Conservation (phyloP, 2,113 vertebrate genomes). For the Actinemys pallida region DNA sequence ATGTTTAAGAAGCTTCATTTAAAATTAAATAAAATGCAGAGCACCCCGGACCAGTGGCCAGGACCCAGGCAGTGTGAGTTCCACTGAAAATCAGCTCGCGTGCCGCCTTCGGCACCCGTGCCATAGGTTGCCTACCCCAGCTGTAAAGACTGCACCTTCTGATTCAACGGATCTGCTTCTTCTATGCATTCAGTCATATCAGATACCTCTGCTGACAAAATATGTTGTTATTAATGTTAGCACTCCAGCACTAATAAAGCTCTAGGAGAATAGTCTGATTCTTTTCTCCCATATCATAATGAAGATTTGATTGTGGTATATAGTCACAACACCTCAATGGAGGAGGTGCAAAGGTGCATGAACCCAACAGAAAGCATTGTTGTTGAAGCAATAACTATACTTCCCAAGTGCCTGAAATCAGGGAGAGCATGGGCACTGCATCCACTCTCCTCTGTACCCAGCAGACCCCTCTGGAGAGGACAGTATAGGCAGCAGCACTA, state of each 20-base stretch:
- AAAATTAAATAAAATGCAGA: no score
- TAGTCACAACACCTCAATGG: not conserved
- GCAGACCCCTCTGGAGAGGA: not conserved
- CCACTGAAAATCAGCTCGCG: no score
- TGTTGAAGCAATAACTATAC: not conserved
- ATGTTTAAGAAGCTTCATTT: no score
- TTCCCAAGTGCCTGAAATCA: not conserved
- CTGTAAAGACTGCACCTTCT: constrained; percentile 42
- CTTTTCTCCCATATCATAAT: not conserved
- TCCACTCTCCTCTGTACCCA: not conserved
- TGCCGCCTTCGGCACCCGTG: no score
- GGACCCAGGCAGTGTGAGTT: no score
- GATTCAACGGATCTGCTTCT: not conserved
- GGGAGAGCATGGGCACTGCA: not conserved
- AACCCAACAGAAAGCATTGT: not conserved
- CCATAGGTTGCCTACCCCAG: no score
- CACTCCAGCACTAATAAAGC: not conserved
- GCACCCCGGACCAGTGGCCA: no score
- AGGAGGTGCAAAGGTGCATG: no score
- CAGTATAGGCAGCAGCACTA: not conserved
- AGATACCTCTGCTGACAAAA: constrained; percentile 16
- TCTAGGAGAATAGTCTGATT: not conserved
- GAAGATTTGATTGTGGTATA: rapidly evolving
- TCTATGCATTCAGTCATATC: constrained; percentile 1
- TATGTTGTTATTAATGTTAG: not conserved